A percentile compares a stretch with the other conserved stretches of the same genome.
phyloP scores from a whole-genome alignment of 2,113 vertebrate genomes.

The Oophaga pumilio region DNA sequence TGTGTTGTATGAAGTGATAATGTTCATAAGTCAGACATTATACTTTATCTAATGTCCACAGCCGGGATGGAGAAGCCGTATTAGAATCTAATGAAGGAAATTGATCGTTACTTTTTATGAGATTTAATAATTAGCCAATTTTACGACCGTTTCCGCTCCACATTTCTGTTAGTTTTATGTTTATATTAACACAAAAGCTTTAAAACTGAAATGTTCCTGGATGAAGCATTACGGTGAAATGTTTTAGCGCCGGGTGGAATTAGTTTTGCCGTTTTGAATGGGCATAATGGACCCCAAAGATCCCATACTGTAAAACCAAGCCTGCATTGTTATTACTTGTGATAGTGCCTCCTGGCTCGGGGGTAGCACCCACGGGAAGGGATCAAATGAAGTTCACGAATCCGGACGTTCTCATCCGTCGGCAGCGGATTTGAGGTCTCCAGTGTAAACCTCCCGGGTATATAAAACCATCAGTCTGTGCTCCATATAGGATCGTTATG shows the following conservation, averaged over 20 bases:
- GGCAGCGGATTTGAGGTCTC: background rate
- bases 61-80: background rate
- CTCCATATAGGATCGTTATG: background rate
- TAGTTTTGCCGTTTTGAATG: background rate
- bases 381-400: conserved; percentile 20
- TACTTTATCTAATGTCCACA: conserved; percentile 4
- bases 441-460: background rate
- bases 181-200: conserved; percentile 20
- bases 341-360: background rate
- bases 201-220: conserved; percentile 6
- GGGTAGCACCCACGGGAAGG: background rate
- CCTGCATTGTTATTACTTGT: background rate
- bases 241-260: background rate
- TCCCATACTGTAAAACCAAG: background rate
- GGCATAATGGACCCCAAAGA: conserved; percentile 16
- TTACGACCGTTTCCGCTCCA: conserved; percentile 1
- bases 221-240: background rate
- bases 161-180: conserved; percentile 24
- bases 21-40: conserved; percentile 11
- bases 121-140: conserved; percentile 18
- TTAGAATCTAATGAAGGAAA: conserved; percentile 1
- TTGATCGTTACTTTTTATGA: conserved; percentile 7
- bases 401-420: background rate
- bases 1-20: background rate
- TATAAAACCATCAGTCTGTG: background rate